These are phyloP conservation scores for Melipona bicolor DNA, from an alignment of 2,888 invertebrate genomes.

Conservation along the genomic window DNA sequence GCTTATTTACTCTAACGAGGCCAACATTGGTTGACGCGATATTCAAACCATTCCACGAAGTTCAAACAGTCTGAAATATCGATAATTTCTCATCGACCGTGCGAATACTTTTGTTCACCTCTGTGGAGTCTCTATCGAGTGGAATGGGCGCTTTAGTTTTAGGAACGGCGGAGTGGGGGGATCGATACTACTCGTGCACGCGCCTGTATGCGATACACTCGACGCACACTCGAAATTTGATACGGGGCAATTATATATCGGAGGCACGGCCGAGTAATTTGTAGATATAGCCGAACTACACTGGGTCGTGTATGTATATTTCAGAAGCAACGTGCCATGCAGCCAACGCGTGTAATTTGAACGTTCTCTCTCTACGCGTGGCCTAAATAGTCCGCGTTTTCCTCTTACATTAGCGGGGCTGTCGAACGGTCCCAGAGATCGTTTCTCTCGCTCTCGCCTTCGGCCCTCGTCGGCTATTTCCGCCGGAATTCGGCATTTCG, in stretches of 20 bases:
- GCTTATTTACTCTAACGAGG: too few species aligned
- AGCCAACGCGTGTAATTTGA: neutral
- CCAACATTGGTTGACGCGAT: too few species aligned
- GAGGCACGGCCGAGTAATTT: neutral
- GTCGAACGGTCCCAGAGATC: too few species aligned
- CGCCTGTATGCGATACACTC: neutral
- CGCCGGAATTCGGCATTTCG: too few species aligned
- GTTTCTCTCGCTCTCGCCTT: too few species aligned
- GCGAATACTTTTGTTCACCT: too few species aligned
- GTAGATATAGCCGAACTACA: neutral
- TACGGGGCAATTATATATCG: neutral
- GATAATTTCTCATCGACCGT: too few species aligned
- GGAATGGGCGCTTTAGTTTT: neutral
- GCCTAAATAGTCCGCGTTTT: neutral
- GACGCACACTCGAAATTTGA: neutral
- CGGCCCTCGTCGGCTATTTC: too few species aligned
- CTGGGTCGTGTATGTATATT: neutral
- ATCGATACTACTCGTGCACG: neutral
- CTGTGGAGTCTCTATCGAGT: neutral
- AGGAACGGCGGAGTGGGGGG: neutral
- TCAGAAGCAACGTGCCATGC: neutral
- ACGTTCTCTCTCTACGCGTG: too few species aligned
- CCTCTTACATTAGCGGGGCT: neutral
- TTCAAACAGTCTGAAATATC: too few species aligned
- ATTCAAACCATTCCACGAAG: too few species aligned